Evolutionary conservation across 2,797 vertebrate species (phyloP).

Genomic region (Mus minutoides): DNA sequence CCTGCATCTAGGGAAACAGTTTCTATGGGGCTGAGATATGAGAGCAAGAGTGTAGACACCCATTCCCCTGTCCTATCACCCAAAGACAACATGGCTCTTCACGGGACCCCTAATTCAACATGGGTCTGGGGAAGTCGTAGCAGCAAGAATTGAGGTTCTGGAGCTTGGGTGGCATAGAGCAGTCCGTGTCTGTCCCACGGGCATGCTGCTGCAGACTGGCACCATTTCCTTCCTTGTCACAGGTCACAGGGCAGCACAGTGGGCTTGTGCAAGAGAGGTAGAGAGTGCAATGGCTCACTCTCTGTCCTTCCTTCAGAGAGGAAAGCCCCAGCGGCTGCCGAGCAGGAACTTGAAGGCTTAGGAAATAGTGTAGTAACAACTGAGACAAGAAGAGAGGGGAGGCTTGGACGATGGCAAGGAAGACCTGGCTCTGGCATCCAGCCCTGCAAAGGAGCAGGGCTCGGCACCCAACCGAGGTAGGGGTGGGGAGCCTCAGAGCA

Average conservation of each 20-base stretch:
- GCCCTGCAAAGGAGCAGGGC: not conserved
- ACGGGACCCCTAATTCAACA: rapidly evolving
- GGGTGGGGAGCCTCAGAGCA: rapidly evolving
- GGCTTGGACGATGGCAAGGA: rapidly evolving
- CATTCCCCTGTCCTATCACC: not conserved
- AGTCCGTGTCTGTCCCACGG: rapidly evolving
- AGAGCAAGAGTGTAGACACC: not conserved
- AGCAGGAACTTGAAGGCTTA: not conserved
- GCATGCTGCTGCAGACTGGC: rapidly evolving
- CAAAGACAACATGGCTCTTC: rapidly evolving
- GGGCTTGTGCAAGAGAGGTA: too few relatives aligned
- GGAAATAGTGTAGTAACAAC: not conserved
- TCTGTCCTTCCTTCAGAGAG: not conserved
- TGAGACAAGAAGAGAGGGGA: rapidly evolving
- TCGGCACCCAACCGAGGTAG: rapidly evolving
- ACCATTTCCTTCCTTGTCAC: rapidly evolving
- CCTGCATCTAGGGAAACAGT: not conserved
- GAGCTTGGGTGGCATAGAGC: rapidly evolving
- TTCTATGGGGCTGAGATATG: not conserved
- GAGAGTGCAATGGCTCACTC: not conserved
- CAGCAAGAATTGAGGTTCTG: too few relatives aligned
- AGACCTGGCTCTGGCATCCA: too few relatives aligned
- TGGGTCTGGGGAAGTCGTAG: rapidly evolving
- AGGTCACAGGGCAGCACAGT: not conserved
- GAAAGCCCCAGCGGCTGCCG: not conserved